phyloP scores from a whole-genome alignment of 30 jellyfish, hydroid and myxozoan species.

The Hydractinia echinata region DNA sequence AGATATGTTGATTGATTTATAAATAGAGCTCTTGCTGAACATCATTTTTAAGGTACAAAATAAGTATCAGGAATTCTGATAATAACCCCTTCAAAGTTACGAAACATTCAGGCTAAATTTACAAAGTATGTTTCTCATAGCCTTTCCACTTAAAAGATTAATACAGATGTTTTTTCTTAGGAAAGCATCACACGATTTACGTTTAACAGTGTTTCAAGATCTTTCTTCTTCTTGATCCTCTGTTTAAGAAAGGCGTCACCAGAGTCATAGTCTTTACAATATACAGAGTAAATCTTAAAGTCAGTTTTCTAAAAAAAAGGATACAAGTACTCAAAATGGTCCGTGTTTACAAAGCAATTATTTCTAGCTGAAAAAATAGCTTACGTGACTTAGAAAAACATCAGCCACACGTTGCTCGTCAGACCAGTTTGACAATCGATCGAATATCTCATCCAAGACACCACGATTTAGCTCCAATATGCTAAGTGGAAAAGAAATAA shows the following conservation, averaged over 20 bases:
- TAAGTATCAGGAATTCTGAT: too few relatives aligned
- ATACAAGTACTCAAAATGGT: neutral
- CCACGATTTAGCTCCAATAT: conserved; percentile 63
- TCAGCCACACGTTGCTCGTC: conserved; percentile 73
- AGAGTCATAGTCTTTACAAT: conserved; percentile 76
- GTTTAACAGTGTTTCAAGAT: conserved; percentile 56
- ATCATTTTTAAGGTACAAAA: too few relatives aligned
- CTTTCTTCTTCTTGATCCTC: conserved; percentile 75
- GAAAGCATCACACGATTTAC: conserved; percentile 13
- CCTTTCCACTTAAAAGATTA: too few relatives aligned
- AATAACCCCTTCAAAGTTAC: too few relatives aligned
- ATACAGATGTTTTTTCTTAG: too few relatives aligned
- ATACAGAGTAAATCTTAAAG: conserved; percentile 60
- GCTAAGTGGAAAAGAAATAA: too few relatives aligned
- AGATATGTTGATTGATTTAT: too few relatives aligned
- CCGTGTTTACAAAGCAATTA: neutral
- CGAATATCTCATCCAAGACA: conserved; percentile 54
- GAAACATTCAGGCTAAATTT: too few relatives aligned
- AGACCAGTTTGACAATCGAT: conserved; percentile 68
- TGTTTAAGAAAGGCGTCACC: conserved; percentile 80
- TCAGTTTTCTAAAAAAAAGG: conserved; percentile 50
- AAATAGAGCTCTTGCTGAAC: too few relatives aligned
- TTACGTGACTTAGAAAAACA: conserved; percentile 50
- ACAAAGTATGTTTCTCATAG: too few relatives aligned
- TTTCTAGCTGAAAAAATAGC: conserved; percentile 22